Conservation (phyloP, 2,113 vertebrate genomes). For the Macquaria ambigua region DNA sequence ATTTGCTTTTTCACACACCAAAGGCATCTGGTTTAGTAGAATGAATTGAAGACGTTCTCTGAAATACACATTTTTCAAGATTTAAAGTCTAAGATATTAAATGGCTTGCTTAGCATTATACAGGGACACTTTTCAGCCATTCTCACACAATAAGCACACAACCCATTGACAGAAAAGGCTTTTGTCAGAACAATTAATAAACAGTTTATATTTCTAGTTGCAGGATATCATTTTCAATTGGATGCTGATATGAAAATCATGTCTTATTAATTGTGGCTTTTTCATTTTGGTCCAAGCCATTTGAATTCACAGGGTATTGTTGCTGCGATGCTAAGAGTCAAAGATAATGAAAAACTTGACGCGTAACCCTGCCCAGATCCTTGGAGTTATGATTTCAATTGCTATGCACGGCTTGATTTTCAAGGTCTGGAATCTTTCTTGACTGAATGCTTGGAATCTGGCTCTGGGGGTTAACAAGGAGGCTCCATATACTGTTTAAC, state of each 20-base stretch:
- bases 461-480: slow-evolving; percentile 83
- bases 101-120: neutral
- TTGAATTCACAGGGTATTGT: slow-evolving; percentile 51
- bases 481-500: slow-evolving; percentile 78
- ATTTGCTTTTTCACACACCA: neutral
- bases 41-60: neutral
- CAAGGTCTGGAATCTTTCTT: slow-evolving; percentile 76
- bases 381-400: slow-evolving; percentile 76
- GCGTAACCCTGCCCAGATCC: slow-evolving; percentile 37
- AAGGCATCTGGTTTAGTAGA: slow-evolving; percentile 6
- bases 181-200: slow-evolving; percentile 19
- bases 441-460: slow-evolving; percentile 76
- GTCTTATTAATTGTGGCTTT: slow-evolving; percentile 40
- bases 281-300: slow-evolving; percentile 28
- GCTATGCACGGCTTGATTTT: slow-evolving; percentile 79
- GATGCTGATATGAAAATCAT: slow-evolving; percentile 15
- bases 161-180: neutral
- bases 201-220: neutral
- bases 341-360: slow-evolving; percentile 70
- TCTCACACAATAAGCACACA: neutral
- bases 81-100: neutral
- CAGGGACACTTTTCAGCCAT: neutral
- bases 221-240: slow-evolving; percentile 16
- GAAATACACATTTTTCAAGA: neutral
- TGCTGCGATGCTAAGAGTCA: slow-evolving; percentile 44